Evolutionary conservation across 1,140 invertebrate genomes (phyloP).

Genomic region (Trialeurodes vaporariorum): DNA sequence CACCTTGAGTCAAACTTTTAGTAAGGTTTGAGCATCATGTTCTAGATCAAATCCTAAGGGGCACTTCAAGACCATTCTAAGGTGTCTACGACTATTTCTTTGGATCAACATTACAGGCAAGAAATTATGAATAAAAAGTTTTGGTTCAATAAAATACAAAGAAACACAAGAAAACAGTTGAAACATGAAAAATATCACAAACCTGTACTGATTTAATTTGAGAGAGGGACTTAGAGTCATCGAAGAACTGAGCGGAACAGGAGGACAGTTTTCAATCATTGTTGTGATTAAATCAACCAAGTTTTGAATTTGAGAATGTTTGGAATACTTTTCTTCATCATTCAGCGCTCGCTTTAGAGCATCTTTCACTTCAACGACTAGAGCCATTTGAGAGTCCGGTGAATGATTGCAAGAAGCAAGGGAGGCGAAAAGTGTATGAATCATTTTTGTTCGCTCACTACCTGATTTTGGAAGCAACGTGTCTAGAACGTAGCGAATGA

Average conservation of each 20-base stretch:
- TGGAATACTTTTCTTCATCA: slow-evolving; percentile 29
- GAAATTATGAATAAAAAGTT: no score
- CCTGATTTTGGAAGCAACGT: slow-evolving; percentile 26
- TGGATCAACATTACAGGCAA: no score
- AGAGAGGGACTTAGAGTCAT: slow-evolving; percentile 34
- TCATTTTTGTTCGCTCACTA: slow-evolving; percentile 56
- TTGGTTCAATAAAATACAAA: no score
- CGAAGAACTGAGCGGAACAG: slow-evolving; percentile 35
- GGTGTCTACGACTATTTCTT: no score
- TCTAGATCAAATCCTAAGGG: no score
- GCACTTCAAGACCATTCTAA: no score
- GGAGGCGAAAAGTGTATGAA: slow-evolving; percentile 49
- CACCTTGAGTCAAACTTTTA: no score
- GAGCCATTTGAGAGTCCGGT: slow-evolving; percentile 62
- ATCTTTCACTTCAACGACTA: slow-evolving; percentile 57
- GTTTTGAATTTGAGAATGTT: slow-evolving; percentile 67
- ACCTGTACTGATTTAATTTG: slow-evolving; percentile 36
- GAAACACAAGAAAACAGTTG: no score
- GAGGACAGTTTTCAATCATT: slow-evolving; percentile 74
- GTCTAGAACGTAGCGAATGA: not conserved
- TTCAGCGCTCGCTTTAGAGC: not conserved
- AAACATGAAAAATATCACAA: not conserved
- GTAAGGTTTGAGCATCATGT: no score
- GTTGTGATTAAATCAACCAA: slow-evolving; percentile 59
- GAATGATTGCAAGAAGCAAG: slow-evolving; percentile 74